Evolutionary conservation across 2,797 vertebrate species (phyloP).

Genomic region (Pangasius djambal): DNA sequence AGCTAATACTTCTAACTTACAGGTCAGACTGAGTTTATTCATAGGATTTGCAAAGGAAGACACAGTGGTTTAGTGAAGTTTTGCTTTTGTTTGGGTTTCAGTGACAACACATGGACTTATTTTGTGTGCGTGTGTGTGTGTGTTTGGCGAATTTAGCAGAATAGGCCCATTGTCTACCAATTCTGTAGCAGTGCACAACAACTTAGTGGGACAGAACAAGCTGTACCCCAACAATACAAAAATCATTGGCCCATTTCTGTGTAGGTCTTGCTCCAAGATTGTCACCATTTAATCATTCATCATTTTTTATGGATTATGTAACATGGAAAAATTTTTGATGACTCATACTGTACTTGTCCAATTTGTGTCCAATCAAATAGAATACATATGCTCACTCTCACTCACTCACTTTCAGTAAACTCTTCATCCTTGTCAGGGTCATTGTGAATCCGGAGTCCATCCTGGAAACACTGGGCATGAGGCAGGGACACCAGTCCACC

Average conservation of each 20-base stretch:
- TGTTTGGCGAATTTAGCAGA: conserved; percentile 25
- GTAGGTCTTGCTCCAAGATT: not conserved
- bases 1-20: not conserved
- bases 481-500: not conserved
- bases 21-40: not conserved
- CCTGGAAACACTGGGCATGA: not conserved
- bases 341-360: not conserved
- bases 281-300: not conserved
- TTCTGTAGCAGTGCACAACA: conserved; percentile 32
- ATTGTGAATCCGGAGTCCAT: not conserved
- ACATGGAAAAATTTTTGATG: not conserved
- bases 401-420: not conserved
- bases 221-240: conserved; percentile 30
- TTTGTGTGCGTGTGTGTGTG: conserved; percentile 11
- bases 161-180: conserved; percentile 36
- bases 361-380: not conserved
- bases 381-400: not conserved
- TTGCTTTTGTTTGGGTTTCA: conserved; percentile 36
- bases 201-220: conserved; percentile 46
- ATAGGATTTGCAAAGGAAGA: not conserved
- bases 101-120: not conserved
- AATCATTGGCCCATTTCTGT: conserved; percentile 5
- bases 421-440: not conserved
- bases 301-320: not conserved
- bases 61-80: not conserved